Conservation (phyloP, 2,797 vertebrate species). For the Alca torda region DNA sequence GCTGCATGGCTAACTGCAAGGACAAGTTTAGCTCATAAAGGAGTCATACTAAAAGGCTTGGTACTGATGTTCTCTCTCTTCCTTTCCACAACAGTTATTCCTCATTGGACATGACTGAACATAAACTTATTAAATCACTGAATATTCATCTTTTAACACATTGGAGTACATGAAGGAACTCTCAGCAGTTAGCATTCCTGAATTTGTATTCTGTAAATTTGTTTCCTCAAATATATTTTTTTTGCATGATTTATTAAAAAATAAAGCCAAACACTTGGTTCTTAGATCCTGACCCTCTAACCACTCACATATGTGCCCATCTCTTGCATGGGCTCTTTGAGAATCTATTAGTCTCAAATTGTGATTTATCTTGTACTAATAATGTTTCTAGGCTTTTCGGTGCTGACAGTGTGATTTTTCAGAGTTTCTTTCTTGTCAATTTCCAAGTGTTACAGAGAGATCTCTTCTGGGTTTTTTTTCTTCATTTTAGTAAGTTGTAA, state of each 20-base stretch:
- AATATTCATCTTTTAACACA: slow-evolving; percentile 52
- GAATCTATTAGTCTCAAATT: not conserved
- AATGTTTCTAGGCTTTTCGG: not conserved
- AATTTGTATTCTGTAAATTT: slow-evolving; percentile 30
- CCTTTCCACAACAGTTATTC: not conserved
- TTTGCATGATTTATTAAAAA: slow-evolving; percentile 28
- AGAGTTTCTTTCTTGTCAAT: not conserved
- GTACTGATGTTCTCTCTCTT: not conserved
- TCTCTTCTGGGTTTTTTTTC: not conserved
- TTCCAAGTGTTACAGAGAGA: not conserved
- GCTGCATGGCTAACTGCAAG: not conserved
- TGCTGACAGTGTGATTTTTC: not conserved
- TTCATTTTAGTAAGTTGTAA: not conserved
- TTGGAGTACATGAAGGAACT: not conserved
- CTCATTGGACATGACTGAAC: not conserved
- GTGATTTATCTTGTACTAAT: not conserved
- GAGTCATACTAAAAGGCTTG: not conserved
- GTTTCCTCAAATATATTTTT: slow-evolving; percentile 36
- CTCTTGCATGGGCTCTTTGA: not conserved
- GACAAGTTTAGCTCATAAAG: not conserved
- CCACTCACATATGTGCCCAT: not conserved
- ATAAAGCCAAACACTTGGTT: slow-evolving; percentile 40
- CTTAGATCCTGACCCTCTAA: slow-evolving; percentile 36
- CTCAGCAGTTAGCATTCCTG: slow-evolving; percentile 18
- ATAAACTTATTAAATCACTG: not conserved